Percentiles rank a stretch among this genome's conserved stretches.
Conservation (phyloP, 2,888 invertebrate species). For the Sussaba pulchella region DNA sequence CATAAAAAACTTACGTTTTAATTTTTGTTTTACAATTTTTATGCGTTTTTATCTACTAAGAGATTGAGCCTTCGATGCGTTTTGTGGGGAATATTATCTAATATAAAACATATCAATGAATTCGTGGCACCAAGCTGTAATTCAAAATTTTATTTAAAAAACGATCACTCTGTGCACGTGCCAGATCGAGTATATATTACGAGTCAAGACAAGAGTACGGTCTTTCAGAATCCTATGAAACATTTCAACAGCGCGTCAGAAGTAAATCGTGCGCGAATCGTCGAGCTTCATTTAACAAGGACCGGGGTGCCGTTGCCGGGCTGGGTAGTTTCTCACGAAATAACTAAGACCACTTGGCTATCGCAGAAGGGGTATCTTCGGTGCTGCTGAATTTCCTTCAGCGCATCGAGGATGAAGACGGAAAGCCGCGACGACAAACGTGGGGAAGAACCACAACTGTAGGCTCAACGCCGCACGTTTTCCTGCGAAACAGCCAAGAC, state of each 20-base stretch:
- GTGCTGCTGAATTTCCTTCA: slow-evolving; percentile 23
- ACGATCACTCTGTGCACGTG: too few relatives aligned
- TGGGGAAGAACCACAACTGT: slow-evolving; percentile 29
- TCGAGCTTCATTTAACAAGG: slow-evolving; percentile 63
- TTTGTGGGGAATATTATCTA: too few relatives aligned
- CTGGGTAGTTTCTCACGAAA: slow-evolving; percentile 69
- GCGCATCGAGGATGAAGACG: slow-evolving; percentile 22
- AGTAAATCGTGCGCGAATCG: slow-evolving; percentile 52
- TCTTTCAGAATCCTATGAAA: neutral
- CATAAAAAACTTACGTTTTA: too few relatives aligned
- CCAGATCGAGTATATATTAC: too few relatives aligned
- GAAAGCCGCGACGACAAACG: slow-evolving; percentile 53
- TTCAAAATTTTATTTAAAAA: too few relatives aligned
- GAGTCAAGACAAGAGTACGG: neutral
- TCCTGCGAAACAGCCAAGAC: slow-evolving; percentile 58
- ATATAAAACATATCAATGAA: too few relatives aligned
- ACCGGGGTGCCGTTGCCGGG: slow-evolving; percentile 51
- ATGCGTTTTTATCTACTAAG: too few relatives aligned
- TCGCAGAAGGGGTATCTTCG: slow-evolving; percentile 47
- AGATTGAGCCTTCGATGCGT: too few relatives aligned
- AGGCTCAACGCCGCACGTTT: slow-evolving; percentile 52
- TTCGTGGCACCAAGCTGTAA: too few relatives aligned
- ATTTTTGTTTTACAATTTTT: too few relatives aligned
- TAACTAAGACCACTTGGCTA: slow-evolving; percentile 74
- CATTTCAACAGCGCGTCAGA: slow-evolving; percentile 7